Conservation (phyloP, 2,888 invertebrate species). For the Drosophila barbarae region DNA sequence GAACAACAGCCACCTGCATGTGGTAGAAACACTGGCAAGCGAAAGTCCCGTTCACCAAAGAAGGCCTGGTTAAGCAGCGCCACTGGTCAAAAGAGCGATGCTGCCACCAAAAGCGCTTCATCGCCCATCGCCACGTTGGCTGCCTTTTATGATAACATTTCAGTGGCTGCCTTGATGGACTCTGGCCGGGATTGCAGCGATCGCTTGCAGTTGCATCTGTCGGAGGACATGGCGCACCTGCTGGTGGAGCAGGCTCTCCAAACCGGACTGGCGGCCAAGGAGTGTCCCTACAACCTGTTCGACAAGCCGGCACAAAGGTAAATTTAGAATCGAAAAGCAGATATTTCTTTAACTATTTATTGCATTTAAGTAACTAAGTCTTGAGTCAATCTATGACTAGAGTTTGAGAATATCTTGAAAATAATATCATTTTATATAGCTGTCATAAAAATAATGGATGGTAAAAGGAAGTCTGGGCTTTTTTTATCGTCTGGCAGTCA, state of each 20-base stretch:
- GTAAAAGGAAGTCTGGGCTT: conserved; percentile 4
- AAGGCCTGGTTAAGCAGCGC: conserved; percentile 71
- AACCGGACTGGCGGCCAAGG: conserved; percentile 67
- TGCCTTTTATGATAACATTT: conserved; percentile 78
- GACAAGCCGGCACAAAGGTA: conserved; percentile 69
- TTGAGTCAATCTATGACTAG: neutral
- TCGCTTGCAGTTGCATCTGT: conserved; percentile 66
- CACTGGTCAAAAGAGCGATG: conserved; percentile 47
- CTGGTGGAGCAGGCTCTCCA: conserved; percentile 75
- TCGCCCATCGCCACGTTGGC: conserved; percentile 79
- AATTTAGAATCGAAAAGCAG: conserved; percentile 19
- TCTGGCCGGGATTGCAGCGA: conserved; percentile 58
- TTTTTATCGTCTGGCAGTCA: conserved; percentile 1
- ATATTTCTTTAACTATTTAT: neutral
- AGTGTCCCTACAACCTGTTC: conserved; percentile 76
- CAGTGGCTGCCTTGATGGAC: conserved; percentile 76
- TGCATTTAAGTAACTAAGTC: neutral
- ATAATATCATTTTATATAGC: neutral
- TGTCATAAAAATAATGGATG: neutral
- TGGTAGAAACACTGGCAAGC: conserved; percentile 44
- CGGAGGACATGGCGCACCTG: conserved; percentile 74
- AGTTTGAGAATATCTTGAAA: neutral
- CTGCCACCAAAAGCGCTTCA: conserved; percentile 29
- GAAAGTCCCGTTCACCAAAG: conserved; percentile 75
- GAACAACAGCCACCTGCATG: conserved; percentile 3